Evolutionary conservation across 2,888 invertebrate species (phyloP).

Genomic region (Lasioglossum malachurum): DNA sequence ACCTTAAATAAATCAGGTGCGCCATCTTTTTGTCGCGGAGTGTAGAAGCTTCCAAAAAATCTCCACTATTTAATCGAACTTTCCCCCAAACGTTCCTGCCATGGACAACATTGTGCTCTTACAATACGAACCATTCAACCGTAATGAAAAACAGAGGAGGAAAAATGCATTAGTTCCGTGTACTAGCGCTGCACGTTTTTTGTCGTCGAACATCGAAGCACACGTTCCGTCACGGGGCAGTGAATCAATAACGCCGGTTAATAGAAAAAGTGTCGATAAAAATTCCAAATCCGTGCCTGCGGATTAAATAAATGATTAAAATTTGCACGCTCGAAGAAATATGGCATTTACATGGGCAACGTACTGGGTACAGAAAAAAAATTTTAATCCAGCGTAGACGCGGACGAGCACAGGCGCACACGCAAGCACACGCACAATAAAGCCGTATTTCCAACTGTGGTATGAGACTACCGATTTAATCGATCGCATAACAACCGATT

Average conservation of each 20-base stretch:
- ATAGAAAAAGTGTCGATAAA: slow-evolving; percentile 23
- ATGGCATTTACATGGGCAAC: slow-evolving; percentile 27
- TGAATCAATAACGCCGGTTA: slow-evolving; percentile 27
- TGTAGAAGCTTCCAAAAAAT: background rate
- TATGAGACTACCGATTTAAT: slow-evolving; percentile 31
- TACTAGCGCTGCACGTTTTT: background rate
- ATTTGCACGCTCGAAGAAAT: slow-evolving; percentile 43
- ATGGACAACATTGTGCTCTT: background rate
- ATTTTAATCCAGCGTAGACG: slow-evolving; percentile 23
- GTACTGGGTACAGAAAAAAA: background rate
- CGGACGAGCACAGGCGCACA: background rate
- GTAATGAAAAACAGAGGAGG: background rate
- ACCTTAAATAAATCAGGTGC: background rate
- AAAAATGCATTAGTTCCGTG: background rate
- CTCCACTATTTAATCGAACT: background rate
- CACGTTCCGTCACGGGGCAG: background rate
- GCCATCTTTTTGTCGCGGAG: background rate
- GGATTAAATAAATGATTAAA: slow-evolving; percentile 51
- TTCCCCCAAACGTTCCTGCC: background rate
- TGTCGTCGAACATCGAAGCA: background rate
- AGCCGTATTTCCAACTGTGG: slow-evolving; percentile 22
- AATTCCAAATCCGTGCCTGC: slow-evolving; percentile 32
- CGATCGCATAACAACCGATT: slow-evolving; percentile 30
- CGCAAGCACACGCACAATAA: background rate
- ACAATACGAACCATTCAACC: background rate